A percentile compares a stretch with the other conserved stretches of the same genome.
These are phyloP conservation scores for Nephrocerus scutellatus DNA, from an alignment of 2,888 invertebrate genomes.

Conservation along the genomic window DNA sequence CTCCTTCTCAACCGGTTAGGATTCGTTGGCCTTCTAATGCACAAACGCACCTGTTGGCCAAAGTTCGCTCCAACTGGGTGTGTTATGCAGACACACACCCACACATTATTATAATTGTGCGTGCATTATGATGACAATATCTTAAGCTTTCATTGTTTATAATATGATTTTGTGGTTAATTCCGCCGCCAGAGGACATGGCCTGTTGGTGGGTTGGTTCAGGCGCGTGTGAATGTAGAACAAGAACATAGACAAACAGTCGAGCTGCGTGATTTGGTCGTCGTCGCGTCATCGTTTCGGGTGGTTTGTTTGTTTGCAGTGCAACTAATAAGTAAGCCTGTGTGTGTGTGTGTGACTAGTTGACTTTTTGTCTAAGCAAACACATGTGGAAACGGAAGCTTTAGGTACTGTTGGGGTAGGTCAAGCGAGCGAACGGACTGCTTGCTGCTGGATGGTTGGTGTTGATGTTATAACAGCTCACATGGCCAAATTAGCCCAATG, in stretches of 20 bases:
- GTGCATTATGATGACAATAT: slow-evolving; percentile 14
- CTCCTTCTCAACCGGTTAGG: slow-evolving; percentile 13
- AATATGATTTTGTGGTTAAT: slow-evolving; percentile 22
- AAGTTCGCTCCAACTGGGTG: slow-evolving; percentile 13
- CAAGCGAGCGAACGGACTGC: too few relatives aligned
- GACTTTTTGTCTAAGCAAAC: slow-evolving; percentile 23
- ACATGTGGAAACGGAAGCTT: too few relatives aligned
- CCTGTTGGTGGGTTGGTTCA: too few relatives aligned
- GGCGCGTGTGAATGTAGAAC: background rate
- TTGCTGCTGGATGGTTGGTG: too few relatives aligned
- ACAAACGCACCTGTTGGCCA: too few relatives aligned
- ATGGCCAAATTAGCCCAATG: too few relatives aligned
- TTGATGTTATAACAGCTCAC: too few relatives aligned
- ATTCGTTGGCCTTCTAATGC: slow-evolving; percentile 18
- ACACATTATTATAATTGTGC: slow-evolving; percentile 12
- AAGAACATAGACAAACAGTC: slow-evolving; percentile 15
- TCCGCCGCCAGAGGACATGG: slow-evolving; percentile 4
- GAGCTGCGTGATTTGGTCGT: slow-evolving; percentile 6
- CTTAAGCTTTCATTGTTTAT: slow-evolving; percentile 23
- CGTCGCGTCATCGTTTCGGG: background rate
- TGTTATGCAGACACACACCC: slow-evolving; percentile 13
- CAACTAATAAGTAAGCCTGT: too few relatives aligned
- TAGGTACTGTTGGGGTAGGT: too few relatives aligned
- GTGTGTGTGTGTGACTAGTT: slow-evolving; percentile 23
- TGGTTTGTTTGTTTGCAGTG: slow-evolving; percentile 21